A percentile compares a stretch with the other conserved stretches of the same genome.
phyloP scores from a whole-genome alignment of 2,797 vertebrate genomes.

The Enteromius unitaeniatus region DNA sequence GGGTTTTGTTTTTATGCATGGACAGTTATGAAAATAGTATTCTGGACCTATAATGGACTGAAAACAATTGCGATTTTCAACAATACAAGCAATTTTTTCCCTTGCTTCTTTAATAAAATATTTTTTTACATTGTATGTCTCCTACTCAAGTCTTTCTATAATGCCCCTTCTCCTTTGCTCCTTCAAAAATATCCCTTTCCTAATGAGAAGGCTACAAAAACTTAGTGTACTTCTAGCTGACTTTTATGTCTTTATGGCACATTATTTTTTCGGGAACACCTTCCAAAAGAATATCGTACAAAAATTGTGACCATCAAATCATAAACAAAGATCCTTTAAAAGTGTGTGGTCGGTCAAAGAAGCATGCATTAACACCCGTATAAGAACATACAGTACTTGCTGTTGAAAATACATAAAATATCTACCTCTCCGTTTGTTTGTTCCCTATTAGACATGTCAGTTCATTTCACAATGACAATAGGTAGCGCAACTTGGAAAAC shows the following conservation, averaged over 20 bases:
- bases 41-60: background rate
- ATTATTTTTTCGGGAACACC: constrained; percentile 8
- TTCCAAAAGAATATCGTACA: constrained; percentile 34
- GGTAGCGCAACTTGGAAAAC: background rate
- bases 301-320: constrained; percentile 33
- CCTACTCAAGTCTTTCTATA: background rate
- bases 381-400: constrained; percentile 74
- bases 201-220: constrained; percentile 27
- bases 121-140: constrained; percentile 21
- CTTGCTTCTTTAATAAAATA: constrained; percentile 33
- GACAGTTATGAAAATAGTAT: constrained; percentile 30
- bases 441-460: background rate
- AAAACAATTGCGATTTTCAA: background rate
- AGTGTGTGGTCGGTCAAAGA: constrained; percentile 65
- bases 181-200: constrained; percentile 34
- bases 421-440: constrained; percentile 44
- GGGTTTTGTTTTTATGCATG: constrained; percentile 2
- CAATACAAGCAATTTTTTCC: background rate
- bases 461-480: background rate
- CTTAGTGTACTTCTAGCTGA: constrained; percentile 15
- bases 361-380: constrained; percentile 76
- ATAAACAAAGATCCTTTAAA: constrained; percentile 56
- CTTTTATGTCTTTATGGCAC: constrained; percentile 44
- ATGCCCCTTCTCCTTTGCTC: background rate
- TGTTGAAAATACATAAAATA: constrained; percentile 61